phyloP scores from a whole-genome alignment of 2,113 vertebrate genomes.

The Lasiurus borealis region DNA sequence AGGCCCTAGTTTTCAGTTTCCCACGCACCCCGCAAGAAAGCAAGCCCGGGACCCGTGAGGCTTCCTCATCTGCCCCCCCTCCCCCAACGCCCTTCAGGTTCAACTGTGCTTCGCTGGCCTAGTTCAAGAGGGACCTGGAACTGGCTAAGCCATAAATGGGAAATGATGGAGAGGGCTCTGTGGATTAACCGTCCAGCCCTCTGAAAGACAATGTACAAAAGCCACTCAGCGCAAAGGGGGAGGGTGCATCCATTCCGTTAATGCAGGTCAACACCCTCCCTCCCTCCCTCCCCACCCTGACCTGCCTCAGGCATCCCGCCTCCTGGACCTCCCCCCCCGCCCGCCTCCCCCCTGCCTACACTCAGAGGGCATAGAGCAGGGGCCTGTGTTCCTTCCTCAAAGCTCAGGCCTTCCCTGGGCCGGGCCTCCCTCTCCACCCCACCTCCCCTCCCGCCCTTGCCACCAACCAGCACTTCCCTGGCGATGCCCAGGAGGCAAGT shows the following conservation, averaged over 20 bases:
- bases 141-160: not conserved
- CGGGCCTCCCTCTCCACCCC: not conserved
- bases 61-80: too few relatives aligned
- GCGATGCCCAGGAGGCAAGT: not conserved
- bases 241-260: rapidly evolving
- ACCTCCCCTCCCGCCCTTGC: not conserved
- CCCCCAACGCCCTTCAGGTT: not conserved
- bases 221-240: not conserved
- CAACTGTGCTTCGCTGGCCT: not conserved
- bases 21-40: not conserved
- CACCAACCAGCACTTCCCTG: not conserved
- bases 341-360: not conserved
- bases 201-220: not conserved
- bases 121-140: not conserved
- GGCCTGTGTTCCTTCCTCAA: not conserved
- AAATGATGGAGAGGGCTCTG: not conserved
- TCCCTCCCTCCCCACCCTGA: too few relatives aligned
- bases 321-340: not conserved
- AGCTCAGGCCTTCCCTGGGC: not conserved
- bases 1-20: not conserved
- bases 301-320: not conserved
- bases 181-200: not conserved
- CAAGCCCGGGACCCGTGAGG: not conserved
- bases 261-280: not conserved
- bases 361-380: not conserved